Percentiles rank a stretch among this genome's conserved stretches.
Conservation (phyloP, 2,113 vertebrate species). For the Malaclemys terrapin region DNA sequence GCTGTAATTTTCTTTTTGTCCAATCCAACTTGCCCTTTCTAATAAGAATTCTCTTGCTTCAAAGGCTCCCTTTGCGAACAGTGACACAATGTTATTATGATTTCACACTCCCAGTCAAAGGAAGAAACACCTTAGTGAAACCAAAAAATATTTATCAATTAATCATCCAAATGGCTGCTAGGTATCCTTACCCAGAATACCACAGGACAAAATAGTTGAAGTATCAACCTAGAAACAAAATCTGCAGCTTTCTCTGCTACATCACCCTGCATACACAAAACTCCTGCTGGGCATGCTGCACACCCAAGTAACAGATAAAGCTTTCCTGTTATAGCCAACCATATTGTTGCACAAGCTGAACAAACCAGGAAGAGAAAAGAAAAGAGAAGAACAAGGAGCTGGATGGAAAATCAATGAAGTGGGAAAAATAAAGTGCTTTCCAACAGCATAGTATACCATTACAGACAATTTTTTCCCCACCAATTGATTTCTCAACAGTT, state of each 20-base stretch:
- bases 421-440: neutral
- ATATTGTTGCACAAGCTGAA: neutral
- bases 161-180: neutral
- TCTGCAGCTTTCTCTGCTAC: neutral
- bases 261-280: neutral
- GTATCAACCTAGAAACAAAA: neutral
- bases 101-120: neutral
- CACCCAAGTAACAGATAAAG: constrained; percentile 14
- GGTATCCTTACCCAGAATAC: neutral
- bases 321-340: neutral
- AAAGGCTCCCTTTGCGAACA: neutral
- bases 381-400: neutral
- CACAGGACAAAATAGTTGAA: neutral
- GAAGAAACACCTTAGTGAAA: neutral
- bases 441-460: neutral
- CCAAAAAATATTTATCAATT: neutral
- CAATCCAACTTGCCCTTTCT: neutral
- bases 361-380: neutral
- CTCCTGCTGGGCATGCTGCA: neutral
- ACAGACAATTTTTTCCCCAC: neutral
- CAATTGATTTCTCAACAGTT: neutral
- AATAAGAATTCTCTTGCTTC: constrained; percentile 21
- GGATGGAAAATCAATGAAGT: neutral
- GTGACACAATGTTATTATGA: neutral
- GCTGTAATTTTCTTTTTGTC: neutral